These are phyloP conservation scores for Thereva nobilitata DNA, from an alignment of 2,888 invertebrate species.

Conservation along the genomic window DNA sequence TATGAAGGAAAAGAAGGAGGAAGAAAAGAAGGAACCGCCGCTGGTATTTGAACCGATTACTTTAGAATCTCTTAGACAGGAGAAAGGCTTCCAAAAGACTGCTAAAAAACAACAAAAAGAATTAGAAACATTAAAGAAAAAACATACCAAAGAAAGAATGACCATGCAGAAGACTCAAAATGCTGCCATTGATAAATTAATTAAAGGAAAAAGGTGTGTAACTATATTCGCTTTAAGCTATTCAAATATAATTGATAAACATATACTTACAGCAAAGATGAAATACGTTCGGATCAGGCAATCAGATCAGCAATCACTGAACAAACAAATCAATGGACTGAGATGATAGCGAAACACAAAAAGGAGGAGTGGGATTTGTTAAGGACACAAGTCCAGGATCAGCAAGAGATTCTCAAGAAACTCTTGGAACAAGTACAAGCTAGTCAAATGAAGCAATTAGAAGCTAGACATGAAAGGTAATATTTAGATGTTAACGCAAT, in stretches of 20 bases:
- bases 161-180: constrained; percentile 91
- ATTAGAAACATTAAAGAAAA: constrained; percentile 85
- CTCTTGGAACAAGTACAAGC: constrained; percentile 84
- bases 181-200: constrained; percentile 86
- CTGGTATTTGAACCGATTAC: constrained; percentile 90
- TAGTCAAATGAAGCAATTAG: constrained; percentile 85
- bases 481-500: not conserved
- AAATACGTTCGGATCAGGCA: constrained; percentile 75
- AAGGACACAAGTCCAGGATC: constrained; percentile 81
- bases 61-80: constrained; percentile 80
- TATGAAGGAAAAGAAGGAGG: constrained; percentile 72
- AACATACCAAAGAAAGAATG: constrained; percentile 90
- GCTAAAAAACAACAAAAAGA: constrained; percentile 96
- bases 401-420: constrained; percentile 70
- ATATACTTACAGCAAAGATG: constrained; percentile 70
- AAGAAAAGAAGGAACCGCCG: constrained; percentile 74
- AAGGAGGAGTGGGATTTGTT: constrained; percentile 83
- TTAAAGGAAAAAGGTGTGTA: constrained; percentile 86
- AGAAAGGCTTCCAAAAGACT: constrained; percentile 90
- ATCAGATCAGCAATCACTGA: constrained; percentile 85
- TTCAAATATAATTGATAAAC: not conserved
- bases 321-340: constrained; percentile 94
- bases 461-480: constrained; percentile 77
- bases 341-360: constrained; percentile 81
- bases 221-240: not conserved